Evolutionary conservation across 2,797 vertebrate genomes (phyloP).

Genomic region (Bradypodion ventrale): DNA sequence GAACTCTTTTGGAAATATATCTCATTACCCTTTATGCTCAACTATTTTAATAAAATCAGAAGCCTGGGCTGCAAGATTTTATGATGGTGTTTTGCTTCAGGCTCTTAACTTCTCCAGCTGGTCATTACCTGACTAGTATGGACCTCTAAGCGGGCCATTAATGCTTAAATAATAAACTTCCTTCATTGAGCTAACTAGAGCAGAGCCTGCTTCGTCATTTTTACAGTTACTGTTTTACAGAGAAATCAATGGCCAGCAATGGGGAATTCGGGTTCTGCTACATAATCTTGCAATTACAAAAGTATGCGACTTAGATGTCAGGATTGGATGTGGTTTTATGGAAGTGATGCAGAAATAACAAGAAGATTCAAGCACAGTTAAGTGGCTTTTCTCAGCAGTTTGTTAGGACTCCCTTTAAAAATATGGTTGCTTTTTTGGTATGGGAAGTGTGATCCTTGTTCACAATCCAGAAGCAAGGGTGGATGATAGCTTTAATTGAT

Average conservation of each 20-base stretch:
- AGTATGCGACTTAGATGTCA: background rate
- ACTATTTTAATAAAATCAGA: slow-evolving; percentile 63
- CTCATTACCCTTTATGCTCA: slow-evolving; percentile 61
- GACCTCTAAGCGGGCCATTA: slow-evolving; percentile 73
- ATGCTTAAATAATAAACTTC: slow-evolving; percentile 74
- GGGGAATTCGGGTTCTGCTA: slow-evolving; percentile 62
- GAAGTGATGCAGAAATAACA: background rate
- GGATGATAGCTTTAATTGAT: no score
- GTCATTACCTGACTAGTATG: slow-evolving; percentile 72
- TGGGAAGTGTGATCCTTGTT: no score
- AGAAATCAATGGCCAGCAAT: slow-evolving; percentile 66
- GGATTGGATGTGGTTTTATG: background rate
- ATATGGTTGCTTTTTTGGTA: background rate
- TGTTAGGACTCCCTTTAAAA: background rate
- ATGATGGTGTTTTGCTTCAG: slow-evolving; percentile 66
- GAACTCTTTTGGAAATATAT: slow-evolving; percentile 66
- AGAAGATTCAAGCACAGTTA: background rate
- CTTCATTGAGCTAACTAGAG: slow-evolving; percentile 62
- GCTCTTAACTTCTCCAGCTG: slow-evolving; percentile 70
- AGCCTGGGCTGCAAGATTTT: slow-evolving; percentile 65
- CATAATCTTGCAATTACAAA: slow-evolving; percentile 17
- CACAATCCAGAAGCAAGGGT: no score
- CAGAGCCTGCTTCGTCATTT: slow-evolving; percentile 68
- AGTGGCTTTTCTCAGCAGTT: background rate
- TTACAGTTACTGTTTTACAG: slow-evolving; percentile 71